phyloP scores from a whole-genome alignment of 1,140 invertebrate genomes.

The Agraylea sexmaculata region DNA sequence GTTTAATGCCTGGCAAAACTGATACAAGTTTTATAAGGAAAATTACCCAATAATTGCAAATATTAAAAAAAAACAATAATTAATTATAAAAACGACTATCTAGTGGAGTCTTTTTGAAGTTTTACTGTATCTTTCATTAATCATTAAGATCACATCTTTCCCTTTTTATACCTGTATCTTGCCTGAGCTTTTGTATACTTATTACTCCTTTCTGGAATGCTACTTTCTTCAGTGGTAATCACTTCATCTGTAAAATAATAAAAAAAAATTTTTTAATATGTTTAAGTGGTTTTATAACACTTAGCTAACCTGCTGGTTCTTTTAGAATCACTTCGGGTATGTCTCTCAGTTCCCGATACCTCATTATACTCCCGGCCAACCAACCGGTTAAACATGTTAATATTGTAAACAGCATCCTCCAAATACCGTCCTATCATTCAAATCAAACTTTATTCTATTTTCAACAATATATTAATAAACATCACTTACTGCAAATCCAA shows the following conservation, averaged over 20 bases:
- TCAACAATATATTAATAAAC: too few species aligned
- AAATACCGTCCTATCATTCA: too few species aligned
- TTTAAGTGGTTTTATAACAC: background rate
- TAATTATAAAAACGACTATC: background rate
- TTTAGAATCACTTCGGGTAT: constrained; percentile 27
- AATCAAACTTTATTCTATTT: too few species aligned
- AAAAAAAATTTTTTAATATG: constrained; percentile 14
- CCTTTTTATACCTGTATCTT: constrained; percentile 54
- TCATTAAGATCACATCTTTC: constrained; percentile 40
- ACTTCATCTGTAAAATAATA: constrained; percentile 27
- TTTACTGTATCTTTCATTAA: too few species aligned
- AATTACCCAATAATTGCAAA: constrained; percentile 1
- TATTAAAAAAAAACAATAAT: constrained; percentile 2
- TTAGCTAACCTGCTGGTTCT: background rate
- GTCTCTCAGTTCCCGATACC: constrained; percentile 26
- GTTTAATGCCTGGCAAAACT: too few species aligned
- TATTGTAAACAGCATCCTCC: too few species aligned
- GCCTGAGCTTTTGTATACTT: constrained; percentile 59
- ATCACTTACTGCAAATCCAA: too few species aligned
- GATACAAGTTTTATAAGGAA: background rate
- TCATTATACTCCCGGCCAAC: constrained; percentile 26
- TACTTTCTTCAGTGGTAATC: constrained; percentile 27
- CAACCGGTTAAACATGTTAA: too few species aligned
- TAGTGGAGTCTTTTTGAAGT: constrained; percentile 1
- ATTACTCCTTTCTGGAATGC: constrained; percentile 27